Conservation (phyloP, 1,140 invertebrate genomes). For the Drosophila subobscura region DNA sequence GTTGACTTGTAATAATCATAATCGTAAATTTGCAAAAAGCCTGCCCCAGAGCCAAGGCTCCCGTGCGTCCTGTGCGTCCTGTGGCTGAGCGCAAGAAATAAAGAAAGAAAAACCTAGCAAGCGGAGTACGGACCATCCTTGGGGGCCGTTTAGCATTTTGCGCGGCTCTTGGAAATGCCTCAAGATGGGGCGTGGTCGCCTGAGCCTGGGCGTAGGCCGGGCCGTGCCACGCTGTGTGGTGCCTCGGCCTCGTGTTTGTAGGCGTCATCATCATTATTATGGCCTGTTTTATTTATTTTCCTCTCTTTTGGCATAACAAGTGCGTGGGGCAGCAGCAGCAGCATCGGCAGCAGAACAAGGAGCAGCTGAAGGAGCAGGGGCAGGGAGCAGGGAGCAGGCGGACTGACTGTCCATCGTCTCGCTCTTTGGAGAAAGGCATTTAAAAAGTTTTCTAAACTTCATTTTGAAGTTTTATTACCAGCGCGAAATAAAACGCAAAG, state of each 20-base stretch:
- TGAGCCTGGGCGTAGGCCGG: constrained; percentile 15
- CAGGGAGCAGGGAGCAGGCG: background rate
- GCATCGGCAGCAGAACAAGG: background rate
- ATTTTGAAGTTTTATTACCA: constrained; percentile 80
- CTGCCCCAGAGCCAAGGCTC: constrained; percentile 36
- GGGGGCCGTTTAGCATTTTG: constrained; percentile 78
- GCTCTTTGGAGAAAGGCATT: constrained; percentile 48
- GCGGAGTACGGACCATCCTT: constrained; percentile 52
- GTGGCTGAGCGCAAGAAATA: constrained; percentile 1
- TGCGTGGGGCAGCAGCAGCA: background rate
- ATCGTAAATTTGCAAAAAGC: constrained; percentile 83
- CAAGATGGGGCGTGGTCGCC: constrained; percentile 23
- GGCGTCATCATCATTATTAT: constrained; percentile 78
- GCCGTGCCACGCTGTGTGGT: constrained; percentile 10
- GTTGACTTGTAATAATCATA: constrained; percentile 83
- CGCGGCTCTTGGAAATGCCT: constrained; percentile 36
- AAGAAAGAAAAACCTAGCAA: constrained; percentile 8
- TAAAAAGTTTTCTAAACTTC: constrained; percentile 81
- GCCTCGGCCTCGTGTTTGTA: constrained; percentile 45
- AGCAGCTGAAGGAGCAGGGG: background rate
- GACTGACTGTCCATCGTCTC: constrained; percentile 26
- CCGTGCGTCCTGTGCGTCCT: constrained; percentile 10
- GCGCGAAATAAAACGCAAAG: constrained; percentile 31
- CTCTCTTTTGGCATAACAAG: constrained; percentile 5
- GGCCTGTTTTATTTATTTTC: constrained; percentile 56